Base-by-base conservation (phyloP, 1,140 invertebrate species). In the Cardiocondyla obscurior region DNA sequence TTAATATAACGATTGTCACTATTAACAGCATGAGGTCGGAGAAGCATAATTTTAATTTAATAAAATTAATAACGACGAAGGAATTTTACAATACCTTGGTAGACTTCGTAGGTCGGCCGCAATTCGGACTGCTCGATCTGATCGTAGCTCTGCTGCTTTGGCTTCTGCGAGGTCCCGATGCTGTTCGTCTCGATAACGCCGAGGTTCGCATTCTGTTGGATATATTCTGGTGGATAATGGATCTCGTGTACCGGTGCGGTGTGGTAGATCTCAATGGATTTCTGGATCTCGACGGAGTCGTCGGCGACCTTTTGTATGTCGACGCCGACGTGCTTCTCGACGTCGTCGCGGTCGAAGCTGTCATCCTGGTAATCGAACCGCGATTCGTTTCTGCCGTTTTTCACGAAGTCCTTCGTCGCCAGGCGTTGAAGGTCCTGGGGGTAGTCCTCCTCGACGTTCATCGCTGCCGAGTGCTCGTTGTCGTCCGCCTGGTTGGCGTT, bases 191-290 rank as follows among this genome's bases (percentile, higher is more conserved):
- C 60, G 39, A 53, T 53, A 28, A 60, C 30, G n/a, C 53, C 74
- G n/a, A 76, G 57, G 1, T 79, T 53, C 2, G 85, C 16, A 36
- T 74, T 81, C 39, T 84, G 49, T 51, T 65, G 60, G 10, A 90
- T 76, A 19, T 90, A 88, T 7, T 89, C 90, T 7, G 90, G 86
- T 5, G 90, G 91, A 72, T 93, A 93, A 87, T 94, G 91, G 55
- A 93, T 91, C 82, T 93, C 91, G 12, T 93, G 90, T 1, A 90
- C 81, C 3, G 93, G 92, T 19, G 88, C 90, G 10, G 89, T 91
- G 42, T 92, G 90, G 58, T 92, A 94, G 36, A 94, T 33, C 62
- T 94, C 93, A 3, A 94, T 58, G 6, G 93, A 93, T 67, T 94
- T 94, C 58, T 94, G 92, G 73, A 94, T 92, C 69, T 93, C 93